Percentiles rank a stretch among this genome's conserved stretches.
Evolutionary conservation across 2,888 invertebrate genomes (phyloP).

Genomic region (Megalurothrips usitatus): DNA sequence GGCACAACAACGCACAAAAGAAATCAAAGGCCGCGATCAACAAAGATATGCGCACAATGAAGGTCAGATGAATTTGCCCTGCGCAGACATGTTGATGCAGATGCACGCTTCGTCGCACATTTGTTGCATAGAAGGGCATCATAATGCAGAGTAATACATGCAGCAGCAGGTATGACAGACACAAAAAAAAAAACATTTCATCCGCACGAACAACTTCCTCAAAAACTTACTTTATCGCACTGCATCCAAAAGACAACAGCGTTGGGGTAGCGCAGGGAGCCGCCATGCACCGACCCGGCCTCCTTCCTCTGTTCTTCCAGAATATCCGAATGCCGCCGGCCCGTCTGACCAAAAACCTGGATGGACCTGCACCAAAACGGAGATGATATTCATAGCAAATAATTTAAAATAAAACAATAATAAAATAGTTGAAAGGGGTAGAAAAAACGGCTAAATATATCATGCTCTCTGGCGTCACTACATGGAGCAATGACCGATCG

Average conservation of each 20-base stretch:
- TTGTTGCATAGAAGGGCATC: background rate
- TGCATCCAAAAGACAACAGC: constrained; percentile 79
- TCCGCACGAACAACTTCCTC: no score
- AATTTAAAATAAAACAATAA: no score
- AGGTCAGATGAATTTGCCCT: no score
- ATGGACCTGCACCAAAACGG: constrained; percentile 57
- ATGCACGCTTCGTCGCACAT: background rate
- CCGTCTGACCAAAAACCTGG: constrained; percentile 66
- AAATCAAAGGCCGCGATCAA: no score
- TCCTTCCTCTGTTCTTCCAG: constrained; percentile 61
- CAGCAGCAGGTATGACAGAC: background rate
- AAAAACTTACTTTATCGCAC: constrained; percentile 66
- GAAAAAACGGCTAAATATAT: no score
- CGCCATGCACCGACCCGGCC: constrained; percentile 62
- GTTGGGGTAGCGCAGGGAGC: constrained; percentile 68
- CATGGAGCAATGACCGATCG: no score
- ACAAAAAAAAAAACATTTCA: no score
- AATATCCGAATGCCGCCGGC: constrained; percentile 65
- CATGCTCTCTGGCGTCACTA: no score
- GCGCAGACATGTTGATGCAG: background rate
- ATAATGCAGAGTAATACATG: background rate
- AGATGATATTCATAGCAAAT: no score
- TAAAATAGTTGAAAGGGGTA: no score
- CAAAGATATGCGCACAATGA: no score
- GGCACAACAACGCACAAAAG: no score